Evolutionary conservation across 2,797 vertebrate genomes (phyloP).

Genomic region (Syndactyla subalaris): DNA sequence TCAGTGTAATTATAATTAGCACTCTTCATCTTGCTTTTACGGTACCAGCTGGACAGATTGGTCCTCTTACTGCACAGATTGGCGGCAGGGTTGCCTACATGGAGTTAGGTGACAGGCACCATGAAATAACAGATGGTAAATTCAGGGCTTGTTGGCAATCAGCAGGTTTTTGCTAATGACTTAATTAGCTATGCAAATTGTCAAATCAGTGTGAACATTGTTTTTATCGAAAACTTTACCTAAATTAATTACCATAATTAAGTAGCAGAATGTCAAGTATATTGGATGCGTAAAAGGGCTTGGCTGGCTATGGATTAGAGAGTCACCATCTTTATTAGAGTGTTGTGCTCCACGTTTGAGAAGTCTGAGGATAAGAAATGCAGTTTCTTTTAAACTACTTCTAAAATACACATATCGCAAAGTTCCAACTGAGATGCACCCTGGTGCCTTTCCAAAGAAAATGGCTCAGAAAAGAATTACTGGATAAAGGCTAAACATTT

Average conservation of each 20-base stretch:
- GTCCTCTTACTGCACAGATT: constrained; percentile 81
- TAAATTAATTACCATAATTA: constrained; percentile 99
- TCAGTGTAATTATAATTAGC: constrained; percentile 90
- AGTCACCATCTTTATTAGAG: constrained; percentile 78
- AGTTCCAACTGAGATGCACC: background rate
- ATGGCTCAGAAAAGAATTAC: constrained; percentile 18
- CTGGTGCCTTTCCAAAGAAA: constrained; percentile 39
- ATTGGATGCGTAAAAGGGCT: constrained; percentile 84
- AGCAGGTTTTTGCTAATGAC: constrained; percentile 94
- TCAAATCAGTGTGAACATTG: constrained; percentile 98
- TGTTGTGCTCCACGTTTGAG: constrained; percentile 38
- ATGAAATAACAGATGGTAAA: constrained; percentile 96
- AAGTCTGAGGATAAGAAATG: constrained; percentile 52
- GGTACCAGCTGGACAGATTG: constrained; percentile 87
- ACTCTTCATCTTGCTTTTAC: constrained; percentile 83
- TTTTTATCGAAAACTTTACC: constrained; percentile 97
- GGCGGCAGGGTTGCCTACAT: constrained; percentile 79
- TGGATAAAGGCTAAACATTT: constrained; percentile 11
- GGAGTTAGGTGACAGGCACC: constrained; percentile 90
- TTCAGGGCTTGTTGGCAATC: constrained; percentile 96
- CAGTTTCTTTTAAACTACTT: constrained; percentile 33
- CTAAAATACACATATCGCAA: background rate
- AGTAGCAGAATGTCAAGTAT: constrained; percentile 87
- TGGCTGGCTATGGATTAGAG: constrained; percentile 73
- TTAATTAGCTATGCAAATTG: constrained; percentile 99